Percentiles rank a stretch among this genome's conserved stretches.
Conservation (phyloP, 2,113 vertebrate genomes). For the Atrichornis clamosus region DNA sequence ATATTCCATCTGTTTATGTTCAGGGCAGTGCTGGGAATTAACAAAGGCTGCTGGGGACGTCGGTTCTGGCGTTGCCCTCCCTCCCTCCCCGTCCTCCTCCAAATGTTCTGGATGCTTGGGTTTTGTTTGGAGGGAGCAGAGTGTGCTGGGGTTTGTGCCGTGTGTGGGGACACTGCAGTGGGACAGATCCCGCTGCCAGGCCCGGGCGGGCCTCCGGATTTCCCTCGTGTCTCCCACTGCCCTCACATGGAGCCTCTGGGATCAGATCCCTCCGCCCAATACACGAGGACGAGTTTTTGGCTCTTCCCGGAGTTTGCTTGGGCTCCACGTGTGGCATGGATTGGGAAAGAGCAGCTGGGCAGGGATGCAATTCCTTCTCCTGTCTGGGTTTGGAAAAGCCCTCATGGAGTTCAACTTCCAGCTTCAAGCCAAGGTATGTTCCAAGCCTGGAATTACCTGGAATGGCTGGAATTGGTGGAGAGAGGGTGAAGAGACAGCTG, state of each 20-base stretch:
- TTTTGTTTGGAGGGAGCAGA: background rate
- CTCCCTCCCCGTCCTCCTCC: background rate
- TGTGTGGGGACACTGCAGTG: background rate
- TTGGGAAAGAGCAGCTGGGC: background rate
- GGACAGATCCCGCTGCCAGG: background rate
- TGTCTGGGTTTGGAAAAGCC: background rate
- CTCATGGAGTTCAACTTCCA: background rate
- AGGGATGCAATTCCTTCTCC: background rate
- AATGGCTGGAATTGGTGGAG: background rate
- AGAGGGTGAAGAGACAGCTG: background rate
- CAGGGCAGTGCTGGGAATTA: slow-evolving; percentile 48
- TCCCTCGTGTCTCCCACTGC: background rate
- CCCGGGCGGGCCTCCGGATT: background rate
- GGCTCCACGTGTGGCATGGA: fast-evolving
- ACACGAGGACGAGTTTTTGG: background rate
- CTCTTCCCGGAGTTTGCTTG: background rate
- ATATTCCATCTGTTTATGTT: slow-evolving; percentile 76
- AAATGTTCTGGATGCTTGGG: background rate
- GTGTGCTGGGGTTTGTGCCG: background rate
- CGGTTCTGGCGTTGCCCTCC: background rate
- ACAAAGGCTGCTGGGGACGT: slow-evolving; percentile 60
- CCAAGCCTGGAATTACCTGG: background rate
- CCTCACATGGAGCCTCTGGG: background rate
- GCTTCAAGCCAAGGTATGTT: background rate
- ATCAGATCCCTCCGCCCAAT: background rate